These are phyloP conservation scores for Antennarius striatus DNA, from an alignment of 2,113 vertebrate genomes.

Conservation along the genomic window DNA sequence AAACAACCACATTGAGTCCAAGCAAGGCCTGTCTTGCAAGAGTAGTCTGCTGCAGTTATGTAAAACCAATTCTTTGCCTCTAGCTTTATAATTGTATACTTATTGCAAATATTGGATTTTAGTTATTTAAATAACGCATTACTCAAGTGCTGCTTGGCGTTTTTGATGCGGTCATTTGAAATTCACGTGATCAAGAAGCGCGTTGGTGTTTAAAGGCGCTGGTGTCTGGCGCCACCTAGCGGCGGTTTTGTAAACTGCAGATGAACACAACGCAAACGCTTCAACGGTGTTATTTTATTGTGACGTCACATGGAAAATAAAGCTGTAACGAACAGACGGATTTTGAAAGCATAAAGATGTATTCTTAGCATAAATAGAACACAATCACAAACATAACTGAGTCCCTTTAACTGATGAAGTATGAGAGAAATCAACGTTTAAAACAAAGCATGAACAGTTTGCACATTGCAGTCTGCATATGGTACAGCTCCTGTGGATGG, in stretches of 20 bases:
- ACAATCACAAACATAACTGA: not conserved
- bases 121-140: not conserved
- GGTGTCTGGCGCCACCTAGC: conserved; percentile 47
- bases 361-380: conserved; percentile 14
- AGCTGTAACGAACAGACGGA: conserved; percentile 9
- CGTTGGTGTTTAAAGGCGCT: too few species aligned
- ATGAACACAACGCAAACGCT: not conserved
- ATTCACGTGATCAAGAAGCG: not conserved
- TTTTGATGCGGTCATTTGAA: not conserved
- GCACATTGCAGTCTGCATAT: not conserved
- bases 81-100: too few species aligned
- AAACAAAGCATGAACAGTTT: not conserved
- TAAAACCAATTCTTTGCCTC: too few species aligned
- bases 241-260: conserved; percentile 20
- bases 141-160: not conserved
- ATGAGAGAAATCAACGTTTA: not conserved
- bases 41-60: too few species aligned
- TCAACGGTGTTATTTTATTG: conserved; percentile 45
- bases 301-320: conserved; percentile 41
- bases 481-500: too few species aligned
- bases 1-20: too few species aligned
- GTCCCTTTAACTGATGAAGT: conserved; percentile 14
- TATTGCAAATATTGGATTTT: too few species aligned
- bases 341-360: conserved; percentile 9
- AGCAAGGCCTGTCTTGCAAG: not conserved